A percentile compares a stretch with the other conserved stretches of the same genome.
Evolutionary conservation across 2,113 vertebrate species (phyloP).

Genomic region (Ovis aries): ARS-UI_Ramb_v3.0 NC_056055.1:80163501-80164000

Average conservation of each 20-base stretch:
- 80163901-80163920: background rate
- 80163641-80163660: background rate
- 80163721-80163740: background rate
- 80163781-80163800: background rate
- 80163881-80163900: background rate
- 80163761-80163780: background rate
- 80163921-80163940: background rate
- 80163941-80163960: background rate
- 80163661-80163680: background rate
- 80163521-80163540: too few relatives aligned
- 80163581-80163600: background rate
- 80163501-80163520: too few relatives aligned
- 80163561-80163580: background rate
- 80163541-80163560: background rate
- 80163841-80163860: background rate
- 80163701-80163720: background rate
- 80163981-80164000: background rate
- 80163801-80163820: background rate
- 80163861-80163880: background rate
- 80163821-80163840: background rate
- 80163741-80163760: background rate
- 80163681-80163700: background rate
- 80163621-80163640: background rate
- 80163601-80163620: background rate
- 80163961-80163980: constrained; percentile 1